Base-by-base conservation (phyloP, 1,140 invertebrate species). In the Ylistrum balloti region DNA sequence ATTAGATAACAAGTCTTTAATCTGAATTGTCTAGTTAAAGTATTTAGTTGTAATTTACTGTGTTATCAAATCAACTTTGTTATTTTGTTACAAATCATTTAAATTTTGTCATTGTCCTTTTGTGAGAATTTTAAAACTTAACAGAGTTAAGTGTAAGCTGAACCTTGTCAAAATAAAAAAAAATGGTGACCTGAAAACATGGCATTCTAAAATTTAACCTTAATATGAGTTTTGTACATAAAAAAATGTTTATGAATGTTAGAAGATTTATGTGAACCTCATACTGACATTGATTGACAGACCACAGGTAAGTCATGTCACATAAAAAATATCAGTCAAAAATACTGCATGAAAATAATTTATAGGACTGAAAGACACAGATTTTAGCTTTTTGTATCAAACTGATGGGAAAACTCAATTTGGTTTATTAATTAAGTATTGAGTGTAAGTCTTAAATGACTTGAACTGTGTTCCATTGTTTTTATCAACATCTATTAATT, bases 71-170 rank as follows among this genome's bases (percentile, higher is more conserved):
- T 74, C n/a, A 74, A 74, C 56, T 28, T 74, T 28, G 56, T 9
- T 74, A 74, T 74, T 74, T 28, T 17, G 56, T 74, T 74, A 74
- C 56, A 74, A 74, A 74, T 74, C 56, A 28, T 74, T 74, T 28
- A 74, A 74, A 74, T 74, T 74, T 74, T 28, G 28, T 74, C 56
- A 74, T 74, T 74, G 56, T 74, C 56, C 28, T n/a, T 74, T 74
- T 74, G 56, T 74, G 20, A 28, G n/a, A 74, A 5, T 74, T 74
- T 74, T 28, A 28, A 74, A 74, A n/a, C 56, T 28, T 2, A 74
- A 5, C 22, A 74, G 22, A 74, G 56, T 74, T 74, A 17, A 74
- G 28, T 74, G 22, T 74, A 28, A 28, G 20, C n/a, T 74, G 22
- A 74, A 28, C n/a, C 56, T 22, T 74, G 56, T n/a, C 56, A 74